Conservation (phyloP, 2,797 vertebrate species). For the Syngnathus rostellatus region DNA sequence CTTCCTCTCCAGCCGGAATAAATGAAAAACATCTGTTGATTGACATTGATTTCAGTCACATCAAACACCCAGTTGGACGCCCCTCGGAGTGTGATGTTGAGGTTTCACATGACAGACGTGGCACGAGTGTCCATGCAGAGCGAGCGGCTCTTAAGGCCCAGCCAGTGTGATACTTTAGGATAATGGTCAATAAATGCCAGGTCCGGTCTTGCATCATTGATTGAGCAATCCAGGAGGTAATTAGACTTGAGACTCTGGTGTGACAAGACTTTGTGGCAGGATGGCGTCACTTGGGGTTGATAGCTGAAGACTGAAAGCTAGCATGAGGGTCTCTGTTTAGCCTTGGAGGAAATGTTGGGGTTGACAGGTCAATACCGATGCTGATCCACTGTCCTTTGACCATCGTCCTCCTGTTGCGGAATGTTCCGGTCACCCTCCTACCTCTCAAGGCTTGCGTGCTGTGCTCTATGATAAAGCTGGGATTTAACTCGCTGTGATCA, state of each 20-base stretch:
- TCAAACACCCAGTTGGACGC: not conserved
- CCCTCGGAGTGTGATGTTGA: not conserved
- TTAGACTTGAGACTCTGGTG: constrained; percentile 59
- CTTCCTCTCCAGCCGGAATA: no score
- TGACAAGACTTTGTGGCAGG: constrained; percentile 53
- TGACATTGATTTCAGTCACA: constrained; percentile 40
- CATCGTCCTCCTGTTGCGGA: constrained; percentile 56
- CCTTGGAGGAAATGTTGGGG: constrained; percentile 33
- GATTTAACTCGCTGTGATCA: constrained; percentile 83
- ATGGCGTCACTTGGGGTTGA: constrained; percentile 51
- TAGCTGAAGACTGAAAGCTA: constrained; percentile 21
- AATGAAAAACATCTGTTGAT: constrained; percentile 25
- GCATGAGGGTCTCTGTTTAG: constrained; percentile 27
- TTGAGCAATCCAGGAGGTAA: constrained; percentile 66
- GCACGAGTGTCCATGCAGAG: constrained; percentile 35
- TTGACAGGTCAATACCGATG: constrained; percentile 55
- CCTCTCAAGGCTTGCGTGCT: constrained; percentile 42
- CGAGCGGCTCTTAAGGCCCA: constrained; percentile 40
- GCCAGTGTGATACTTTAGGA: constrained; percentile 52
- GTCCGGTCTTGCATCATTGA: constrained; percentile 61
- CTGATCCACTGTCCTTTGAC: constrained; percentile 53
- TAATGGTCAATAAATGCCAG: constrained; percentile 56
- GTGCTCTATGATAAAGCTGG: constrained; percentile 67
- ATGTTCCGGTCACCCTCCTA: constrained; percentile 52
- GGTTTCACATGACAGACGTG: constrained; percentile 14